phyloP scores from a whole-genome alignment of 2,113 vertebrate species.

The Chloropsis hardwickii region DNA sequence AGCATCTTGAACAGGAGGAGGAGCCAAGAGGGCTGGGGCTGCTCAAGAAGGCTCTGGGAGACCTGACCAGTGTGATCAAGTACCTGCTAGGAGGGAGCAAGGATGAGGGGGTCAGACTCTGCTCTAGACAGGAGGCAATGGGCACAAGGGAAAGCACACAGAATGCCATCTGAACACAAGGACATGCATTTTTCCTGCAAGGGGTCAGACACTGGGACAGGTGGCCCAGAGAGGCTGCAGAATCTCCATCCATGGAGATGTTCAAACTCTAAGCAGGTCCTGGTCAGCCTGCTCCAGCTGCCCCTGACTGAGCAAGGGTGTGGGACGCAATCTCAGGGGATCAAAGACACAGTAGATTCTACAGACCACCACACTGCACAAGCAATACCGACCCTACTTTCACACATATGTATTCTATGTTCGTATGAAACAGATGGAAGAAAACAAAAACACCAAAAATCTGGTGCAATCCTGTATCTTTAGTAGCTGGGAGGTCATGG shows the following conservation, averaged over 20 bases:
- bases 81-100: background rate
- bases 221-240: background rate
- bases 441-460: accelerated
- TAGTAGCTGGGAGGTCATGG: background rate
- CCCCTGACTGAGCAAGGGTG: background rate
- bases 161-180: background rate
- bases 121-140: background rate
- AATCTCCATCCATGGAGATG: background rate
- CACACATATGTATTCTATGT: background rate
- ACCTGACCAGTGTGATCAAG: background rate
- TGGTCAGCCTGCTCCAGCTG: background rate
- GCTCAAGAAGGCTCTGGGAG: background rate
- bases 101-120: background rate
- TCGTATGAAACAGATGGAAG: background rate
- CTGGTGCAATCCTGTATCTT: background rate
- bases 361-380: background rate
- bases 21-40: background rate
- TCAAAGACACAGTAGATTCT: background rate
- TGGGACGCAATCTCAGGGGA: background rate
- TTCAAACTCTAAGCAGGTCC: background rate
- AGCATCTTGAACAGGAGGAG: background rate
- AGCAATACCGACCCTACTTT: background rate
- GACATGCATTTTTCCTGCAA: background rate
- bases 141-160: background rate
- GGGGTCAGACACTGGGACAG: background rate